phyloP scores from a whole-genome alignment of 2,797 vertebrate species.

The Pseudochirops corinnae region DNA sequence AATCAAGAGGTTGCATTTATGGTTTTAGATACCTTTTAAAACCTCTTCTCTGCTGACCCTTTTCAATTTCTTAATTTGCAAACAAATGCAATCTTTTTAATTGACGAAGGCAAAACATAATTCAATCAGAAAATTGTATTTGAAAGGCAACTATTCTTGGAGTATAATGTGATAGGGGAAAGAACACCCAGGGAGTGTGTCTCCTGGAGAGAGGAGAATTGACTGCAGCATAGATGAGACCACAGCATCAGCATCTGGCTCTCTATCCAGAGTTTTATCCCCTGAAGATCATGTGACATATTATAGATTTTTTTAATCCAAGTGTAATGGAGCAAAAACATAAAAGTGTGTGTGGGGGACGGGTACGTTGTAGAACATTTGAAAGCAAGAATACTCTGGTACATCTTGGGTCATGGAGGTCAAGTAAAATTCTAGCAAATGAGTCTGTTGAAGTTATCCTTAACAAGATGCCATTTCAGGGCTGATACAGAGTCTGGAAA shows the following conservation, averaged over 20 bases:
- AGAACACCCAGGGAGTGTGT: too few species aligned
- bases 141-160: background rate
- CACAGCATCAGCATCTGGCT: rapidly evolving
- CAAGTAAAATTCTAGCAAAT: slow-evolving; percentile 10
- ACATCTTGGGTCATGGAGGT: background rate
- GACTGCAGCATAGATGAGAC: background rate
- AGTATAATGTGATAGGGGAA: too few species aligned
- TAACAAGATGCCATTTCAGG: background rate
- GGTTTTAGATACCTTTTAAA: slow-evolving; percentile 28
- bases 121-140: slow-evolving; percentile 4
- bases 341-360: background rate
- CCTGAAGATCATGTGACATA: background rate
- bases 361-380: background rate
- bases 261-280: background rate
- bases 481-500: background rate
- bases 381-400: background rate
- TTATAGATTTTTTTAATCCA: background rate
- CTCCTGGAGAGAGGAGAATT: background rate
- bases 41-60: background rate
- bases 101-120: background rate
- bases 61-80: slow-evolving; percentile 10
- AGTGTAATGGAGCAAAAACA: background rate
- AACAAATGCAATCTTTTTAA: background rate
- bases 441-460: background rate
- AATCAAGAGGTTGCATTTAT: background rate